Percentiles rank a stretch among this genome's conserved stretches.
phyloP scores from a whole-genome alignment of 2,888 invertebrate species.

The Drosophila monieri region DNA sequence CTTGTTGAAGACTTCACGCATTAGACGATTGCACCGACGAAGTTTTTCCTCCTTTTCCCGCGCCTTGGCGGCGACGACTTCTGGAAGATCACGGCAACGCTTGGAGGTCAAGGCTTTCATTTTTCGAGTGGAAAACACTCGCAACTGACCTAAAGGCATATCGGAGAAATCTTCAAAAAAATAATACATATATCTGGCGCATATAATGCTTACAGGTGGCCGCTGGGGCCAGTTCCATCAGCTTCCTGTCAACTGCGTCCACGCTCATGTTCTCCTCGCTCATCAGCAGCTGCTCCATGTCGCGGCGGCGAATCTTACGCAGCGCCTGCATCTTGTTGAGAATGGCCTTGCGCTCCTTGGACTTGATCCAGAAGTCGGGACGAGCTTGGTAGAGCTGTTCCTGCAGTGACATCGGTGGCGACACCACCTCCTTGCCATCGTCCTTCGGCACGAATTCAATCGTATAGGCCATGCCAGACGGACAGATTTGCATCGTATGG shows the following conservation, averaged over 20 bases:
- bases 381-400: slow-evolving; percentile 89
- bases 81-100: slow-evolving; percentile 89
- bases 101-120: slow-evolving; percentile 87
- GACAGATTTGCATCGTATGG: slow-evolving; percentile 75
- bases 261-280: slow-evolving; percentile 68
- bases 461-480: slow-evolving; percentile 80
- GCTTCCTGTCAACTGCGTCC: slow-evolving; percentile 74
- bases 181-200: too few relatives aligned
- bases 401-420: slow-evolving; percentile 85
- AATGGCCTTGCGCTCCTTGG: slow-evolving; percentile 82
- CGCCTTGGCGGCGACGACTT: slow-evolving; percentile 88
- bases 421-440: slow-evolving; percentile 14
- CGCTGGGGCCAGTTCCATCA: slow-evolving; percentile 82
- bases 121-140: slow-evolving; percentile 85
- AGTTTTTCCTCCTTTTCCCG: slow-evolving; percentile 86
- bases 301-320: slow-evolving; percentile 74
- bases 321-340: slow-evolving; percentile 79
- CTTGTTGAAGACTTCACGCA: slow-evolving; percentile 91
- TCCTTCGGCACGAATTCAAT: slow-evolving; percentile 71
- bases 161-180: background rate
- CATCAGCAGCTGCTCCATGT: slow-evolving; percentile 77
- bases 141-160: slow-evolving; percentile 82
- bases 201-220: slow-evolving; percentile 79
- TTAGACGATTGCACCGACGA: slow-evolving; percentile 89
- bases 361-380: slow-evolving; percentile 88